Percentiles rank a stretch among this genome's conserved stretches.
These are phyloP conservation scores for Eupeodes latifasciatus DNA, from an alignment of 2,888 invertebrate genomes.

Conservation along the genomic window DNA sequence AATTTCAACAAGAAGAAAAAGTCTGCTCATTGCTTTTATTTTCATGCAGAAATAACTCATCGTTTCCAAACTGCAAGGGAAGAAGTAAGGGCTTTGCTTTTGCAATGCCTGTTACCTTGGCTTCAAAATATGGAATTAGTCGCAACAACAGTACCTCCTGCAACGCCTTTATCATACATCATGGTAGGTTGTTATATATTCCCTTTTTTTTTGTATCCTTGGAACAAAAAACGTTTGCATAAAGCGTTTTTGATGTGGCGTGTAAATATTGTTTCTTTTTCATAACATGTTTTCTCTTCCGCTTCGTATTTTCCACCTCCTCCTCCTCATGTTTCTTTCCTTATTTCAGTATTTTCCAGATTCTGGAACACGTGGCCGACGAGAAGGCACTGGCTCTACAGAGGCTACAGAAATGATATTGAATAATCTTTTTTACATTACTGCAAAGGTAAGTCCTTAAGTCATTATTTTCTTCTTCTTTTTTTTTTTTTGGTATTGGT, in stretches of 20 bases:
- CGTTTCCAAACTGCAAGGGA: conserved; percentile 98
- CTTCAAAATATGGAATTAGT: conserved; percentile 99
- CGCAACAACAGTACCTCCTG: conserved; percentile 97
- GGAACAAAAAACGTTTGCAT: conserved; percentile 39
- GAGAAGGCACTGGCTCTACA: conserved; percentile 98
- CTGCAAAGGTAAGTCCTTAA: conserved; percentile 90
- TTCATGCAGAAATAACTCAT: conserved; percentile 94
- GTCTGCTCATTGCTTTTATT: background rate
- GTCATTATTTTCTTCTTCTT: background rate
- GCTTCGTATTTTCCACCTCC: conserved; percentile 47
- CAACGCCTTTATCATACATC: conserved; percentile 92
- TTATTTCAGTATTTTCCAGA: conserved; percentile 86
- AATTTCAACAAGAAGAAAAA: background rate
- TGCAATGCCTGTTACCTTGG: conserved; percentile 98
- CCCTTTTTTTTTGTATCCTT: conserved; percentile 30
- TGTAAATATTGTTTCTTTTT: conserved; percentile 45
- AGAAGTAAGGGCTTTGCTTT: conserved; percentile 94
- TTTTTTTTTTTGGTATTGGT: background rate
- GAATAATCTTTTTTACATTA: conserved; percentile 99
- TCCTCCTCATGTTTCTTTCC: background rate
- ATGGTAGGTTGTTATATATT: conserved; percentile 86
- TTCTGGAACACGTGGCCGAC: conserved; percentile 88
- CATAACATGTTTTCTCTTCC: background rate
- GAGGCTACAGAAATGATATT: conserved; percentile 99
- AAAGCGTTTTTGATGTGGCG: conserved; percentile 63